These are phyloP conservation scores for Pollenia labialis DNA, from an alignment of 2,888 invertebrate species.

Conservation along the genomic window DNA sequence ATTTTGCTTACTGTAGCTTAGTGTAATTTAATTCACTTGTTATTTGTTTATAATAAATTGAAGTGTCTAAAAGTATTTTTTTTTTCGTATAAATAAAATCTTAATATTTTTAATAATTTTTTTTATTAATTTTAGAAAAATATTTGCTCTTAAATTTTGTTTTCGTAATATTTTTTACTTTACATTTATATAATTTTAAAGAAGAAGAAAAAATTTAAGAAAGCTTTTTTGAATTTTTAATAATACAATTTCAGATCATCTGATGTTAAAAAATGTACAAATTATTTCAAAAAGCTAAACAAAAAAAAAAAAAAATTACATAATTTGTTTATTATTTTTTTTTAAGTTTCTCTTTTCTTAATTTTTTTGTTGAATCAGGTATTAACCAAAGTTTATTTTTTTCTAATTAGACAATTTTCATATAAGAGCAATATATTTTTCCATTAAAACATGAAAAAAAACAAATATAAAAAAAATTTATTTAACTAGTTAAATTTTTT, in stretches of 20 bases:
- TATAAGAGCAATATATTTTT: slow-evolving; percentile 71
- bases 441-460: slow-evolving; percentile 8
- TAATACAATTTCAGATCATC: slow-evolving; percentile 87
- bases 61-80: not conserved
- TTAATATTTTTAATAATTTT: slow-evolving; percentile 69
- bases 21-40: too few relatives aligned
- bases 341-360: slow-evolving; percentile 44
- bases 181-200: slow-evolving; percentile 32
- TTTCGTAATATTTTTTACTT: slow-evolving; percentile 39
- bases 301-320: slow-evolving; percentile 31
- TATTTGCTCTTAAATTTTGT: slow-evolving; percentile 69
- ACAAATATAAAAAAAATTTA: slow-evolving; percentile 51
- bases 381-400: slow-evolving; percentile 70
- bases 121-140: slow-evolving; percentile 69
- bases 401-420: slow-evolving; percentile 69
- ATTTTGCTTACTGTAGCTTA: too few relatives aligned
- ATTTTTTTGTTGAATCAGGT: slow-evolving; percentile 61
- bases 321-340: slow-evolving; percentile 48
- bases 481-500: slow-evolving; percentile 74
- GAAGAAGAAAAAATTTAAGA: slow-evolving; percentile 34
- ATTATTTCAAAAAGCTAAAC: slow-evolving; percentile 82
- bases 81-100: slow-evolving; percentile 71
- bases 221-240: slow-evolving; percentile 75
- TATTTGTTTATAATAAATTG: not conserved
- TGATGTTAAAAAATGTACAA: slow-evolving; percentile 89